Evolutionary conservation across 1,140 invertebrate species (phyloP), one percentile per base, ranked within the genome.

Genomic region (Chlorops oryzae): DNA sequence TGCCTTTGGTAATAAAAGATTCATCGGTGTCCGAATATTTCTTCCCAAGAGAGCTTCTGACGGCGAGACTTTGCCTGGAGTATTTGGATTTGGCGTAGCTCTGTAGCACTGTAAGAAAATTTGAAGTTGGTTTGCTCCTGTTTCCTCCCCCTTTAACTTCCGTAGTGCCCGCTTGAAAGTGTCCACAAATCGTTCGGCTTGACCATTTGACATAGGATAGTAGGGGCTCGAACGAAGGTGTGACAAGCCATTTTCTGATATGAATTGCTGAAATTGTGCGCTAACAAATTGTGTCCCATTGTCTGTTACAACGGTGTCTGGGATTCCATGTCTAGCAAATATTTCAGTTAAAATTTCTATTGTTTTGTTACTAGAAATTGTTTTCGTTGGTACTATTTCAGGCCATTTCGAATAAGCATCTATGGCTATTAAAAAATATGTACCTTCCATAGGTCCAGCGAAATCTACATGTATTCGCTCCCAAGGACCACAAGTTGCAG

Each of bases 171-270:
- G 45, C 15, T 49, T 53, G 20, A 53, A 28, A n/a, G 51, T 53
- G 18, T 53, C 46, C 6, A 53, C 51, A 34, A 53, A 53, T 21
- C 51, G 65, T 58, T 68, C 61, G 6, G 61, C 61, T 20, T 56
- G 57, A 7, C 59, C 61, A 55, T 69, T 71, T 3, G 58, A 59
- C 2, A 34, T 58, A 20, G 61, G 59, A 55, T 62, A 52, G 40
- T 50, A 56, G 13, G 24, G 32, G 17, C 13, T 25, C 10, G 21
- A 53, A 39, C 35, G 58, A 37, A 35, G 52, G 43, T 59, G 51
- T 34, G 48, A 25, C 25, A 64, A 59, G 0, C 55, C 59, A 53
- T 37, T 28, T 9, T 22, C 40, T 48, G 9, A 47, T 28, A 44
- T 55, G 57, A 15, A 50, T n/a, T 34, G 13, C 3, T 39, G 57